A percentile compares a stretch with the other conserved stretches of the same genome.
phyloP scores from a whole-genome alignment of 2,888 invertebrate species.

The Ferdinandea cuprea region DNA sequence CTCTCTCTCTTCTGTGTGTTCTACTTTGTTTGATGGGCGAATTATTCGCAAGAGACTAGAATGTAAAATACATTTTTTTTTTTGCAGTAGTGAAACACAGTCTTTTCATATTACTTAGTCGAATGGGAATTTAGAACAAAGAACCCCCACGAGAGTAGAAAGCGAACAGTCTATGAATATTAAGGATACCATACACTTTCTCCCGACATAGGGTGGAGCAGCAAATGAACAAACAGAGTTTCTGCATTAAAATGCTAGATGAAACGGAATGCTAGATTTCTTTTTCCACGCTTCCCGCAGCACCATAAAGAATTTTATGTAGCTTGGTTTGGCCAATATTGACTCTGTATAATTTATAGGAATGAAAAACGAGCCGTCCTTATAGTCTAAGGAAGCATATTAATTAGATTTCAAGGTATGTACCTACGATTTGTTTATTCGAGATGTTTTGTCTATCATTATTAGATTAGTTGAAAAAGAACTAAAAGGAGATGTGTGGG shows the following conservation, averaged over 20 bases:
- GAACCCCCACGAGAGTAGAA: slow-evolving; percentile 40
- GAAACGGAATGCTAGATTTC: slow-evolving; percentile 47
- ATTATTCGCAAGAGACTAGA: slow-evolving; percentile 26
- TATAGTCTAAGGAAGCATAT: slow-evolving; percentile 27
- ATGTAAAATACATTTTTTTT: slow-evolving; percentile 13
- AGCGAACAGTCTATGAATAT: slow-evolving; percentile 59
- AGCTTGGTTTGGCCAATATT: slow-evolving; percentile 34
- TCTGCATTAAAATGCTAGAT: slow-evolving; percentile 47
- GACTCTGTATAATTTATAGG: slow-evolving; percentile 14
- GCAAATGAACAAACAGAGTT: slow-evolving; percentile 58
- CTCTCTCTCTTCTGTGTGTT: slow-evolving; percentile 5
- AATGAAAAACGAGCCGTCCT: slow-evolving; percentile 1
- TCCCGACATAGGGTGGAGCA: neutral
- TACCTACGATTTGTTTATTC: slow-evolving; percentile 32
- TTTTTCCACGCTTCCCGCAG: slow-evolving; percentile 9
- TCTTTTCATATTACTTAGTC: slow-evolving; percentile 48
- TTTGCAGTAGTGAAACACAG: slow-evolving; percentile 17
- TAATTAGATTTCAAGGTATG: slow-evolving; percentile 41
- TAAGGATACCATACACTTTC: slow-evolving; percentile 25
- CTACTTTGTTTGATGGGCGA: slow-evolving; percentile 1
- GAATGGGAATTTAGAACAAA: slow-evolving; percentile 51
- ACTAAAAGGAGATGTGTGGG: too few relatives aligned
- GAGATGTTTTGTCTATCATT: neutral
- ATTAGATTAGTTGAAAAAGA: too few relatives aligned
- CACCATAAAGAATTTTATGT: slow-evolving; percentile 6